Evolutionary conservation across 2,888 invertebrate species (phyloP).

Genomic region (Ecliptopera silaceata): DNA sequence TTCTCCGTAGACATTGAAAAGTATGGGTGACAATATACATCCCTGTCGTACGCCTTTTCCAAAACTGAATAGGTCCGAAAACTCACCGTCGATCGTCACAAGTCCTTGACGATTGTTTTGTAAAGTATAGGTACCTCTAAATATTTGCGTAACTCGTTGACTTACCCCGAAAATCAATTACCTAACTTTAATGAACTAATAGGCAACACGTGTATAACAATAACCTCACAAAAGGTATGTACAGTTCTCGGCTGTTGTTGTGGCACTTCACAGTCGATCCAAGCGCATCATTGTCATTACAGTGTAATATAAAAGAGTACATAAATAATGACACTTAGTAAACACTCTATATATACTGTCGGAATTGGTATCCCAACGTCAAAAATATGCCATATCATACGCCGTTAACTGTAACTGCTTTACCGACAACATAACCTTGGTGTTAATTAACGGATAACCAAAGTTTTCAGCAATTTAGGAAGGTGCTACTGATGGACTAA

Average conservation of each 20-base stretch:
- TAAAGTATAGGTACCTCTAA: not conserved
- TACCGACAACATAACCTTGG: not conserved
- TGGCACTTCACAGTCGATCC: not conserved
- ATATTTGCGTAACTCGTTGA: not conserved
- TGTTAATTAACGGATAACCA: constrained; percentile 36
- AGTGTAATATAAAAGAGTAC: no score
- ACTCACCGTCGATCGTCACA: no score
- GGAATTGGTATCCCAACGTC: not conserved
- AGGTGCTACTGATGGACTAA: constrained; percentile 43
- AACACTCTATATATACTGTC: not conserved
- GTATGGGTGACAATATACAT: no score
- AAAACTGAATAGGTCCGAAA: no score
- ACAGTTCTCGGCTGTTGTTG: not conserved
- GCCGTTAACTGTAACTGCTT: not conserved
- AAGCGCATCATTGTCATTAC: no score
- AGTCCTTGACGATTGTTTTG: no score
- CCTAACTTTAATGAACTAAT: not conserved
- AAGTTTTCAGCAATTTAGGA: constrained; percentile 45
- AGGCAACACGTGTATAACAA: not conserved
- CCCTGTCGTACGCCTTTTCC: no score
- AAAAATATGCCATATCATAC: not conserved
- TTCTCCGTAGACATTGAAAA: no score
- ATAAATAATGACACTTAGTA: no score
- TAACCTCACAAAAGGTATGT: not conserved
- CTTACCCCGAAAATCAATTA: not conserved